Conservation (phyloP, 2,888 invertebrate species). For the Eupithecia vulgata region DNA sequence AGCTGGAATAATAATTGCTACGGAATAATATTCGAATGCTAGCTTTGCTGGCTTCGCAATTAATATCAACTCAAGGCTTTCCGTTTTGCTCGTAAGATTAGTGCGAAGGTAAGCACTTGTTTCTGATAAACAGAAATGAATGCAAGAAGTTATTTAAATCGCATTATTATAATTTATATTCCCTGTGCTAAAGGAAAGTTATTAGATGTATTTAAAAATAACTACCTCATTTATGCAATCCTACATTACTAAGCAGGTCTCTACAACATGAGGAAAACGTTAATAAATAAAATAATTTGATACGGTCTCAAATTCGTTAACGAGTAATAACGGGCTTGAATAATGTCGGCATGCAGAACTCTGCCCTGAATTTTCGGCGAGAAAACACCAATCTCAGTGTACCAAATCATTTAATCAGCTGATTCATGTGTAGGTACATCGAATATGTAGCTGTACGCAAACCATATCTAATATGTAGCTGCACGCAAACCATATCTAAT, state of each 20-base stretch:
- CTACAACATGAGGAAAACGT: neutral
- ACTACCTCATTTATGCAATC: neutral
- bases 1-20: constrained; percentile 1
- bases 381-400: too few species aligned
- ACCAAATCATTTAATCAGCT: too few species aligned
- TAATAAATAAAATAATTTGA: neutral
- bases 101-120: neutral
- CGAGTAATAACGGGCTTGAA: neutral
- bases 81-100: neutral
- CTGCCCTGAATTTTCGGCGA: neutral
- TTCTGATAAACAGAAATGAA: neutral
- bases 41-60: neutral
- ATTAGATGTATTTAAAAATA: neutral
- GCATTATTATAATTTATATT: neutral
- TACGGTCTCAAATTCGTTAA: neutral
- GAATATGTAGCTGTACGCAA: too few species aligned
- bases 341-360: neutral
- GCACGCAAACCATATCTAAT: too few species aligned
- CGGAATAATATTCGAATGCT: constrained; percentile 7
- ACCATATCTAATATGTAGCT: too few species aligned
- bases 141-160: neutral
- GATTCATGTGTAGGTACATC: too few species aligned
- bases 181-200: neutral
- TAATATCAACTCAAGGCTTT: neutral
- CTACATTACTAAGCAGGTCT: neutral